phyloP scores from a whole-genome alignment of 1,140 invertebrate species.

The Cephus cinctus region DNA sequence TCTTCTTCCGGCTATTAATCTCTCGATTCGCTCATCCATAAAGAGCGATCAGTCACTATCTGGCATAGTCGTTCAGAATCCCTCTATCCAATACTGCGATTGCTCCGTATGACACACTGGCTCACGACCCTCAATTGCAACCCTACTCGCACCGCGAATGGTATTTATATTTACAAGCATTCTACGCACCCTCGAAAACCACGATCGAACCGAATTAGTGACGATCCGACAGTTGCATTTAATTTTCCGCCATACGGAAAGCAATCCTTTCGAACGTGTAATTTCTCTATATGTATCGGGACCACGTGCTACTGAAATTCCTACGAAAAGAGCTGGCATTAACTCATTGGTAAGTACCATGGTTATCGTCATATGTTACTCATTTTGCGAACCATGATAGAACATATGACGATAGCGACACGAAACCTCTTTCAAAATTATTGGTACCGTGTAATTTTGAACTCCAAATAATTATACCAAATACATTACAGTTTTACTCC shows the following conservation, averaged over 20 bases:
- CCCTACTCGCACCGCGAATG: constrained; percentile 17
- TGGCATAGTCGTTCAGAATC: constrained; percentile 22
- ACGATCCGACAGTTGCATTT: constrained; percentile 30
- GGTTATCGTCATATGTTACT: constrained; percentile 3
- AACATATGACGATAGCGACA: too few relatives aligned
- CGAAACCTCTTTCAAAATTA: too few relatives aligned
- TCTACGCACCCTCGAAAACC: constrained; percentile 22
- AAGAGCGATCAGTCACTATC: constrained; percentile 37
- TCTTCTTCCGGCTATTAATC: neutral
- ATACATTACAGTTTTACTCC: too few relatives aligned
- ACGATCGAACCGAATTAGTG: constrained; percentile 23
- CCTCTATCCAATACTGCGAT: constrained; percentile 19
- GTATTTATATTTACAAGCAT: constrained; percentile 28
- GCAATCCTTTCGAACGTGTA: constrained; percentile 32
- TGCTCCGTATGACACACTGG: constrained; percentile 31
- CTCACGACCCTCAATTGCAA: constrained; percentile 27
- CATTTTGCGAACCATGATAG: too few relatives aligned
- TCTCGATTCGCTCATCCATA: constrained; percentile 26
- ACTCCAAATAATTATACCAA: too few relatives aligned
- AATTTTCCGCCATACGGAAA: constrained; percentile 21
- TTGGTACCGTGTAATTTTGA: too few relatives aligned
- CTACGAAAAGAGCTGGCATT: neutral
- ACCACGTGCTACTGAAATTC: neutral
- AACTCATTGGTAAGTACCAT: neutral
- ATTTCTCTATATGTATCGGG: too few relatives aligned